Conservation (phyloP, 64 coral and sea anemone genomes). For the Dendronephthya gigantea region DNA sequence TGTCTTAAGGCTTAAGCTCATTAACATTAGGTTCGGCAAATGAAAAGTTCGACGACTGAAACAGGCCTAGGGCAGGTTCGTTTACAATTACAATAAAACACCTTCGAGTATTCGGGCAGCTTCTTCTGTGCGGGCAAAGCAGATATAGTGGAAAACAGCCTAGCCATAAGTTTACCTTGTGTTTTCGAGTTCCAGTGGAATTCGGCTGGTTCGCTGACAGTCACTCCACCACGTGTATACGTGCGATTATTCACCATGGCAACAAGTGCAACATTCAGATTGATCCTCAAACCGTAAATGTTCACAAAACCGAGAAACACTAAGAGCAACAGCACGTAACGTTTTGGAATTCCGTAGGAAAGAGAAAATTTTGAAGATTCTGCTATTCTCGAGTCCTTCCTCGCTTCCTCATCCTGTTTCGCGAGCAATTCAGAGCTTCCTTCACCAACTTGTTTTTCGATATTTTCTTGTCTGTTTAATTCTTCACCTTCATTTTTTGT, state of each 20-base stretch:
- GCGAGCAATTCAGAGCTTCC: neutral
- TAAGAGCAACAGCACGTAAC: neutral
- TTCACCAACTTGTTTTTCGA: neutral
- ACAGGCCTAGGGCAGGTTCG: too few species aligned
- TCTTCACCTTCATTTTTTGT: neutral
- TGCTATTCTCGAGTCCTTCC: neutral
- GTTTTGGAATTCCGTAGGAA: neutral
- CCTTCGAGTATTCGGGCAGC: neutral
- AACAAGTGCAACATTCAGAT: conserved; percentile 4
- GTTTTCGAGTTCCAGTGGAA: neutral
- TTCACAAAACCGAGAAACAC: conserved; percentile 1
- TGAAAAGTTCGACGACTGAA: too few species aligned
- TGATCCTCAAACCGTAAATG: neutral
- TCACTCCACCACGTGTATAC: neutral
- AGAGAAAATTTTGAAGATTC: neutral
- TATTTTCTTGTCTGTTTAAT: neutral
- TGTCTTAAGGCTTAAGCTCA: too few species aligned
- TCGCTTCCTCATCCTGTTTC: neutral
- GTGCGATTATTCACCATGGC: conserved; percentile 8
- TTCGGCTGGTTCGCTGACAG: neutral
- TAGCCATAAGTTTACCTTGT: too few species aligned
- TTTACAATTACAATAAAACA: neutral
- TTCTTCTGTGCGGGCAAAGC: too few species aligned
- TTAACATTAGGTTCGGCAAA: too few species aligned
- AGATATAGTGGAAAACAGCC: too few species aligned